A percentile compares a stretch with the other conserved stretches of the same genome.
These are phyloP conservation scores for Arctopsyche grandis DNA, from an alignment of 1,140 invertebrate species.

Conservation along the genomic window DNA sequence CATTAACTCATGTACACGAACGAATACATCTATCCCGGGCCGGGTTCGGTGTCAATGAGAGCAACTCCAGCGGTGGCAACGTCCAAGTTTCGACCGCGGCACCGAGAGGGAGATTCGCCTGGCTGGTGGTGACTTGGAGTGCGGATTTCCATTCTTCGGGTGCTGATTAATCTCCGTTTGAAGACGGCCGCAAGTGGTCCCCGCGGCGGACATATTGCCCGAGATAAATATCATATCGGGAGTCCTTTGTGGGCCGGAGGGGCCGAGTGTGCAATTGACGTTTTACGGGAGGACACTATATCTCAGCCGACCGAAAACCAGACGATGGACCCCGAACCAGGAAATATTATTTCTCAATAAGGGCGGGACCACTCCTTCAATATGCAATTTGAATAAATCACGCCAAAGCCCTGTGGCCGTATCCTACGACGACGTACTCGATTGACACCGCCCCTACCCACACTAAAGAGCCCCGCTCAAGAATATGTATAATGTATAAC, in stretches of 20 bases:
- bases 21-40: too few relatives aligned
- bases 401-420: not conserved
- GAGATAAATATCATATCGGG: conserved; percentile 53
- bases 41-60: too few relatives aligned
- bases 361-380: not conserved
- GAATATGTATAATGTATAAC: too few relatives aligned
- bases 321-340: conserved; percentile 12
- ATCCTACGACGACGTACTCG: too few relatives aligned
- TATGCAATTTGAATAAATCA: conserved; percentile 13
- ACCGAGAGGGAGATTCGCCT: not conserved
- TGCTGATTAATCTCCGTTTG: conserved; percentile 50
- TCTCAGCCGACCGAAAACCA: conserved; percentile 1
- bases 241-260: conserved; percentile 25
- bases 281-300: conserved; percentile 40
- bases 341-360: conserved; percentile 23
- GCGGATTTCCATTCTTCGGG: conserved; percentile 47
- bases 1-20: too few relatives aligned
- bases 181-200: conserved; percentile 31
- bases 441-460: too few relatives aligned
- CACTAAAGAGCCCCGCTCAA: too few relatives aligned
- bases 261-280: conserved; percentile 48
- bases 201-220: conserved; percentile 34
- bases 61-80: too few relatives aligned
- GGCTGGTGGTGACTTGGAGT: conserved; percentile 47
- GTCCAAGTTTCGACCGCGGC: not conserved